phyloP scores from a whole-genome alignment of 2,113 vertebrate species.

The Martes martes region DNA sequence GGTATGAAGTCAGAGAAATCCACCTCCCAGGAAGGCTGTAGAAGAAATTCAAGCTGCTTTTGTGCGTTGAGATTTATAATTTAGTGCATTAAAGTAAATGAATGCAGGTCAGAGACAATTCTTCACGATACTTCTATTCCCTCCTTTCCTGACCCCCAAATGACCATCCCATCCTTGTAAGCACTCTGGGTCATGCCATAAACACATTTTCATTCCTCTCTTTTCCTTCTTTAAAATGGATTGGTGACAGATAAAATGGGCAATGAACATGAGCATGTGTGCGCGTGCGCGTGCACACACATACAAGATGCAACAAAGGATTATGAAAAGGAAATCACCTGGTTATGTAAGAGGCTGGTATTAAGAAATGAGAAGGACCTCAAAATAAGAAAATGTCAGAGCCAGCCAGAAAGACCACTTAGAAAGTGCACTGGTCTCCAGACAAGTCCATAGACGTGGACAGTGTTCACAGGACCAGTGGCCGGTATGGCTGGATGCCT shows the following conservation, averaged over 20 bases:
- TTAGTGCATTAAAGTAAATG: conserved; percentile 11
- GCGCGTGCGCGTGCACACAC: not conserved
- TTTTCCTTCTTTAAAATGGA: conserved; percentile 10
- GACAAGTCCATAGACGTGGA: not conserved
- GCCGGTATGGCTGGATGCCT: not conserved
- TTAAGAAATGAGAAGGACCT: not conserved
- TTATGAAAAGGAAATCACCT: conserved; percentile 18
- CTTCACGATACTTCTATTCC: not conserved
- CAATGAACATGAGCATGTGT: not conserved
- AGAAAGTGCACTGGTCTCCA: not conserved
- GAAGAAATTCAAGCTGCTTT: not conserved
- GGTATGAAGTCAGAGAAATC: not conserved
- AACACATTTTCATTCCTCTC: not conserved
- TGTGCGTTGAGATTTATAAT: not conserved
- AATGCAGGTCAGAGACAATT: conserved; percentile 3
- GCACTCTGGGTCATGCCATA: not conserved
- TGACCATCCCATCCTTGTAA: not conserved
- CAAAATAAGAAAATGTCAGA: not conserved
- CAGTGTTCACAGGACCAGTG: not conserved
- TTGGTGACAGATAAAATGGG: not conserved
- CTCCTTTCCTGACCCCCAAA: conserved; percentile 3
- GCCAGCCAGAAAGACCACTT: not conserved
- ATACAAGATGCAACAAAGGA: not conserved
- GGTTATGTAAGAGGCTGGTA: conserved; percentile 7
- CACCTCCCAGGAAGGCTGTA: not conserved